Evolutionary conservation across 2,113 vertebrate genomes (phyloP), one percentile per base, ranked within the genome.

Genomic region (Melanotaenia duboulayi): DNA sequence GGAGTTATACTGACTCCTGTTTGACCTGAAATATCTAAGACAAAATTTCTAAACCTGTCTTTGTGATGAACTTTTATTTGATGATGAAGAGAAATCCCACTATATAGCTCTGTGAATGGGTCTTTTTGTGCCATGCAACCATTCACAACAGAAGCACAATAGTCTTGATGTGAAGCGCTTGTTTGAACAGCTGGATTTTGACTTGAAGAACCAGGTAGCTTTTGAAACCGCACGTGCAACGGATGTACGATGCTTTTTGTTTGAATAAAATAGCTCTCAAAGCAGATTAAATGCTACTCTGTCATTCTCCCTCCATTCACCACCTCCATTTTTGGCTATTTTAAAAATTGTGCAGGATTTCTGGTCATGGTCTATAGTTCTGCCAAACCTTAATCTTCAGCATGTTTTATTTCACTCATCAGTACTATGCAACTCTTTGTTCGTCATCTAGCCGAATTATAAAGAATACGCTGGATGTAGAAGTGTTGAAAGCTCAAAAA

Each of bases 371-470:
- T 69, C 39, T 66, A 37, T 4, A 68, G 51, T 39, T 2, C 81
- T 83, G 89, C 84, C 89, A 89, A 85, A 87, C 77, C 86, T 80
- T 86, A 88, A 90, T 91, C 87, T 86, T 65, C 76, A n/a, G 56
- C 83, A 81, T 83, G 90, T 83, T 91, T 83, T 81, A 83, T 88
- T 87, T 83, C 86, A 81, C 60, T 89, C 81, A 58, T 62, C 68
- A 12, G 81, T 11, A 48, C 81, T 71, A 16, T 50, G 54, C 48
- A 3, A 64, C 52, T 82, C 87, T 87, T 85, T 91, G 87, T 87
- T 83, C 76, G 7, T 44, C 35, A 51, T 71, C 66, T 48, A 55
- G 76, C 24, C 64, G 67, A 58, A 71, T 74, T 59, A 83, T 22
- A 77, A 59, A 65, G 19, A 81, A 83, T 12, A 69, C 10, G 14